A percentile compares a stretch with the other conserved stretches of the same genome.
phyloP scores from a whole-genome alignment of 1,140 invertebrate species.

The Cardiocondyla obscurior region DNA sequence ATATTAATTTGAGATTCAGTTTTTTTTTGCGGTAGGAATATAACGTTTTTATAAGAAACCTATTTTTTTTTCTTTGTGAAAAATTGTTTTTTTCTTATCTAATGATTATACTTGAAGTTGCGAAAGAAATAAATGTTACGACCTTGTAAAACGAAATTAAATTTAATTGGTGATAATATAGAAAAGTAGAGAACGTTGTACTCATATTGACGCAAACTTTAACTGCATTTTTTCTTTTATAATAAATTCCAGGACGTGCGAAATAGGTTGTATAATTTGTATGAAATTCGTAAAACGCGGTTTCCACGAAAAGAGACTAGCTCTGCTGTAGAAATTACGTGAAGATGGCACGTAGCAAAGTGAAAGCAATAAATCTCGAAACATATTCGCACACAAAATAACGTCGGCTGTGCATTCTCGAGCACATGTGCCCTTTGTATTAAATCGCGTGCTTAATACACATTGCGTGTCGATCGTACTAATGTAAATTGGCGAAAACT shows the following conservation, averaged over 20 bases:
- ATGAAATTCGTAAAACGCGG: neutral
- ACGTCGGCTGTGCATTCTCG: neutral
- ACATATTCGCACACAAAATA: neutral
- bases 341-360: neutral
- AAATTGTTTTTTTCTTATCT: neutral
- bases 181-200: neutral
- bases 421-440: neutral
- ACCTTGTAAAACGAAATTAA: neutral
- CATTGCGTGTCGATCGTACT: neutral
- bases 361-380: slow-evolving; percentile 33
- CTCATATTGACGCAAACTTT: neutral
- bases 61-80: neutral
- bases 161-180: neutral
- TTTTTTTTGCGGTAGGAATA: too few species aligned
- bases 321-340: neutral
- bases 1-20: neutral
- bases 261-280: neutral
- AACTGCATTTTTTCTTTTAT: neutral
- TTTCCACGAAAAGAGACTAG: neutral
- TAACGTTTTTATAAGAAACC: too few species aligned
- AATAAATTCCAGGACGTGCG: neutral
- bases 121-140: neutral
- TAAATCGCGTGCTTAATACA: slow-evolving; percentile 1
- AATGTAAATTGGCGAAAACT: neutral
- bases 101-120: neutral